phyloP scores from a whole-genome alignment of 2,113 vertebrate species.

The Melanerpes formicivorus region DNA sequence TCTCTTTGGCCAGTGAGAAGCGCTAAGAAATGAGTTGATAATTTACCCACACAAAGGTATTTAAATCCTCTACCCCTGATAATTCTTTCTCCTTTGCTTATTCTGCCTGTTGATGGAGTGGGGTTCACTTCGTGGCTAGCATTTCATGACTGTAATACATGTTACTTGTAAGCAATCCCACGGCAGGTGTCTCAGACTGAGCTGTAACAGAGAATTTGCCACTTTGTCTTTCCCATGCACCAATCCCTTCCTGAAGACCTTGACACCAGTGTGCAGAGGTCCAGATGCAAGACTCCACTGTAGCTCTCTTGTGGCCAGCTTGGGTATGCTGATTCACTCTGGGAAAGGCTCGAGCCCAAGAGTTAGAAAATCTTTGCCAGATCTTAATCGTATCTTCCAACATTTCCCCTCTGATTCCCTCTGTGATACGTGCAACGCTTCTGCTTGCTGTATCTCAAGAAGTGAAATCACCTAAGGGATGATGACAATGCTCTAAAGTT shows the following conservation, averaged over 20 bases:
- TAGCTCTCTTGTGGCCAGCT: neutral
- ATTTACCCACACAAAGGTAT: slow-evolving; percentile 44
- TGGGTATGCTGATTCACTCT: neutral
- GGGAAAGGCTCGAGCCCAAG: neutral
- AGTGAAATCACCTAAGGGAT: neutral
- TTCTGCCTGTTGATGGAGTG: neutral
- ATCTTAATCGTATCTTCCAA: neutral
- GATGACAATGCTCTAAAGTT: neutral
- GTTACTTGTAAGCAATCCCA: neutral
- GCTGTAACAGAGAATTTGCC: neutral
- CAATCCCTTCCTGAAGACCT: neutral
- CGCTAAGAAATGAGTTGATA: slow-evolving; percentile 34
- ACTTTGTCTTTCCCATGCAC: neutral
- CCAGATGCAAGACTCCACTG: neutral
- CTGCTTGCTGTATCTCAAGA: neutral
- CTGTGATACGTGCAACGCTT: neutral
- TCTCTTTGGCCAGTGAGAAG: slow-evolving; percentile 30
- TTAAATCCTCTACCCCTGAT: slow-evolving; percentile 45
- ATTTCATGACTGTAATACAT: neutral
- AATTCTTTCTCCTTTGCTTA: slow-evolving; percentile 34
- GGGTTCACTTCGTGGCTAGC: neutral
- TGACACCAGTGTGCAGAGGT: neutral
- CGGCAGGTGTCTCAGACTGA: neutral
- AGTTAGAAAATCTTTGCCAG: neutral
- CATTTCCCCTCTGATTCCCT: no score